Conservation (phyloP, 2,888 invertebrate genomes). For the Electrophaes corylata region DNA sequence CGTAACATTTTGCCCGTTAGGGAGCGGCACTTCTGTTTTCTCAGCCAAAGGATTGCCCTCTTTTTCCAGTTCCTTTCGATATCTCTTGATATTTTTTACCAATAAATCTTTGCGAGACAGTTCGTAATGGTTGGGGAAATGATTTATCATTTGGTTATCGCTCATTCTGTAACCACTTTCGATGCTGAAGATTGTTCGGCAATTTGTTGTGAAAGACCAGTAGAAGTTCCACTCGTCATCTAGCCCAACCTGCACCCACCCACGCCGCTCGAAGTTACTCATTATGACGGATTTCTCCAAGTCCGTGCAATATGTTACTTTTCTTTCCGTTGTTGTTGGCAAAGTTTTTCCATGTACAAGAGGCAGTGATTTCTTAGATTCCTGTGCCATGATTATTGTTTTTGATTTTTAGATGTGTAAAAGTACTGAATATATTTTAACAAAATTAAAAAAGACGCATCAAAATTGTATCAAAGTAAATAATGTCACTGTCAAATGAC, state of each 20-base stretch:
- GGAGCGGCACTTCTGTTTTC: constrained; percentile 80
- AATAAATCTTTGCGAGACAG: constrained; percentile 97
- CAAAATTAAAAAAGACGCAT: constrained; percentile 24
- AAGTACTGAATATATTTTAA: constrained; percentile 35
- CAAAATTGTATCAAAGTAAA: background rate
- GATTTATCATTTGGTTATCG: constrained; percentile 97
- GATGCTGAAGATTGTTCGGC: constrained; percentile 94
- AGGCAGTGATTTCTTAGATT: constrained; percentile 49
- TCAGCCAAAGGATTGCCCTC: constrained; percentile 94
- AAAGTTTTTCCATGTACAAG: constrained; percentile 45
- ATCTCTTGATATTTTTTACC: constrained; percentile 97
- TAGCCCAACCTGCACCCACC: constrained; percentile 93
- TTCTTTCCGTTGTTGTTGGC: constrained; percentile 49
- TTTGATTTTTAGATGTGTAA: constrained; percentile 12
- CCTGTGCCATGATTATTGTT: constrained; percentile 43
- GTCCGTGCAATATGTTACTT: constrained; percentile 88
- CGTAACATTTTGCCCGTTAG: constrained; percentile 86
- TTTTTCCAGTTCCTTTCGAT: constrained; percentile 94
- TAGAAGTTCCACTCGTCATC: constrained; percentile 99
- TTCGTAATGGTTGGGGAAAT: constrained; percentile 98
- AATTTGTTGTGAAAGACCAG: constrained; percentile 97
- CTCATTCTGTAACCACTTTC: constrained; percentile 96
- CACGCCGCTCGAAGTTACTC: constrained; percentile 95
- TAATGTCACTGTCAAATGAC: background rate
- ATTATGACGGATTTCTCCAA: constrained; percentile 96